Conservation (phyloP, 1,140 invertebrate species). For the Drosophila sucinea region DNA sequence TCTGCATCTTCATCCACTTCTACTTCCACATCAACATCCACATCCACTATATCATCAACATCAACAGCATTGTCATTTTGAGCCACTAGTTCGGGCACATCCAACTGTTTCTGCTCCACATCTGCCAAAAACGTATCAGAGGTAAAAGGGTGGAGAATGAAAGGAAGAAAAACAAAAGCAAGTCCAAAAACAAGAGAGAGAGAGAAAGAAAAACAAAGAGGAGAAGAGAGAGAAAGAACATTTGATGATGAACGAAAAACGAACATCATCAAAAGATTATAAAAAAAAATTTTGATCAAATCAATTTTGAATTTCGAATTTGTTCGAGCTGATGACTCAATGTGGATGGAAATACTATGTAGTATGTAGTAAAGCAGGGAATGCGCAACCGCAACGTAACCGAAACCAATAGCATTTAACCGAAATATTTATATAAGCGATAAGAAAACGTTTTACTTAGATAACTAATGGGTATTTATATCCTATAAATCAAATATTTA, state of each 20-base stretch:
- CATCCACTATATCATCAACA: conserved; percentile 46
- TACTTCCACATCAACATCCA: conserved; percentile 50
- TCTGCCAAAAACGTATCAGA: conserved; percentile 38
- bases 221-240: conserved; percentile 59
- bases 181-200: conserved; percentile 46
- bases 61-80: conserved; percentile 54
- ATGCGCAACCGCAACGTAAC: conserved; percentile 1
- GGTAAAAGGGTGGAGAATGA: background rate
- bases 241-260: conserved; percentile 9
- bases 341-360: conserved; percentile 24
- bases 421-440: background rate
- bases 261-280: conserved; percentile 33
- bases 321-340: conserved; percentile 38
- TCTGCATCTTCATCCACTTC: conserved; percentile 46
- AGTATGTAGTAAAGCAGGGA: conserved; percentile 1
- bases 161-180: conserved; percentile 30
- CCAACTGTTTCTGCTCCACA: conserved; percentile 75
- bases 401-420: too few relatives aligned
- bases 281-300: conserved; percentile 41
- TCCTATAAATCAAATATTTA: too few relatives aligned
- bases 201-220: conserved; percentile 49
- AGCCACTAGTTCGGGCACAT: conserved; percentile 52
- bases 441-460: too few relatives aligned
- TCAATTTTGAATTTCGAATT: conserved; percentile 57
- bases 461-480: too few relatives aligned